A percentile compares a stretch with the other conserved stretches of the same genome.
These are phyloP conservation scores for Leptinotarsa lineolata DNA, from an alignment of 1,140 invertebrate genomes.

Conservation along the genomic window DNA sequence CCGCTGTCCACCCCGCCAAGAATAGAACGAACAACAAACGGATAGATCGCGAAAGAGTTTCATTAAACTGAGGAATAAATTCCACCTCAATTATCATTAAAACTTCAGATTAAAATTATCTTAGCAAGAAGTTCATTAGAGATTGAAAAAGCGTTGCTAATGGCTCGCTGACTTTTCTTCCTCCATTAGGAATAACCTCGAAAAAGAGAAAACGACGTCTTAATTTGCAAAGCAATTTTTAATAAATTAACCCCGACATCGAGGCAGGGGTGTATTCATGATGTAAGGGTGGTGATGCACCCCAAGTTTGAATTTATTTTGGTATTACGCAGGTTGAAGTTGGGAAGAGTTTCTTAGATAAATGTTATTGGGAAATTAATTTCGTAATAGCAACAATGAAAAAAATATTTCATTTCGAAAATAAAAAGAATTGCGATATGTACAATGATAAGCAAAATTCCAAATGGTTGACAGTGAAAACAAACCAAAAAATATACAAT, in stretches of 20 bases:
- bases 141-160: slow-evolving; percentile 23
- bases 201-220: slow-evolving; percentile 19
- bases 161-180: slow-evolving; percentile 20
- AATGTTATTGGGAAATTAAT: too few species aligned
- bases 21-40: background rate
- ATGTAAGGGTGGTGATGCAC: too few species aligned
- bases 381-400: too few species aligned
- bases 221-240: slow-evolving; percentile 25
- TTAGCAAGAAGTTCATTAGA: slow-evolving; percentile 21
- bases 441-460: too few species aligned
- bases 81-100: slow-evolving; percentile 24
- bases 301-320: too few species aligned
- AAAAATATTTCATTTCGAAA: too few species aligned
- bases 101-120: slow-evolving; percentile 23
- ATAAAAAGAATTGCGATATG: too few species aligned
- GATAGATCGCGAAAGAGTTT: slow-evolving; percentile 12
- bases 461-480: too few species aligned
- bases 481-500: too few species aligned
- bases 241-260: slow-evolving; percentile 13
- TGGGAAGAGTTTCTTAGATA: too few species aligned
- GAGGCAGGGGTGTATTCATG: background rate
- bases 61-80: slow-evolving; percentile 22
- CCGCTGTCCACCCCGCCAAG: background rate
- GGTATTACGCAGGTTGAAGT: too few species aligned
- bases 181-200: slow-evolving; percentile 17